Evolutionary conservation across 2,797 vertebrate species (phyloP), one percentile per base, ranked within the genome.

Genomic region (Takifugu rubripes): DNA sequence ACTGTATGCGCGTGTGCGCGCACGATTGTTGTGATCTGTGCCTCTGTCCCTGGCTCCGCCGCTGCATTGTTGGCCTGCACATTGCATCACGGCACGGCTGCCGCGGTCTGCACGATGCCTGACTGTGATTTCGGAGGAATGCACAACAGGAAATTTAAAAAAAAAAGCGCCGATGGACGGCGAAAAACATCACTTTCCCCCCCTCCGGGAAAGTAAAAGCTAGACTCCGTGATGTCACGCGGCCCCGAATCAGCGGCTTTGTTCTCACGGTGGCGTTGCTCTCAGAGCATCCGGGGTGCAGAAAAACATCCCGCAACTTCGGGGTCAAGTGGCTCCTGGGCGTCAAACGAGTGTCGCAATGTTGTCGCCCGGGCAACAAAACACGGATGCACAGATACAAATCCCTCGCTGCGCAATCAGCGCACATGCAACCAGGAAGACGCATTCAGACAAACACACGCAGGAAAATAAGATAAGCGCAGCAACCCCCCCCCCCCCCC

Each of bases 1-100:
- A 60, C 62, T 73, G 62, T 62, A 61, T 75, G 52, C 57, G 57
- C 27, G 48, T 16, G 25, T 4, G 44, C 45, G 59, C 56, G 61
- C 51, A 52, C 59, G 64, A 72, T 66, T 72, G 72, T 84, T 85
- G 76, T 87, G 78, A 75, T 21, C 61, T 77, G 64, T 78, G 5
- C 27, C 65, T 70, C 59, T 42, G 68, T 64, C 72, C 63, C 62
- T 70, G 70, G 66, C 60, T 61, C 0, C 25, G 60, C 63, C 2
- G 47, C 67, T 47, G 59, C 58, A 61, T 75, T 75, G 70, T 78
- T 31, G 47, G 49, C 59, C 17, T 6, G 57, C 59, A 67, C 62
- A 14, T 74, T 78, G 68, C 77, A 73, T 85, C 79, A 78, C 53
- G 44, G 56, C 12, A 14, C 6, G 49, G 64, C 69, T 50, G 64